A percentile compares a stretch with the other conserved stretches of the same genome.
Evolutionary conservation across 2,797 vertebrate species (phyloP).

Genomic region (Clarias pachynema): DNA sequence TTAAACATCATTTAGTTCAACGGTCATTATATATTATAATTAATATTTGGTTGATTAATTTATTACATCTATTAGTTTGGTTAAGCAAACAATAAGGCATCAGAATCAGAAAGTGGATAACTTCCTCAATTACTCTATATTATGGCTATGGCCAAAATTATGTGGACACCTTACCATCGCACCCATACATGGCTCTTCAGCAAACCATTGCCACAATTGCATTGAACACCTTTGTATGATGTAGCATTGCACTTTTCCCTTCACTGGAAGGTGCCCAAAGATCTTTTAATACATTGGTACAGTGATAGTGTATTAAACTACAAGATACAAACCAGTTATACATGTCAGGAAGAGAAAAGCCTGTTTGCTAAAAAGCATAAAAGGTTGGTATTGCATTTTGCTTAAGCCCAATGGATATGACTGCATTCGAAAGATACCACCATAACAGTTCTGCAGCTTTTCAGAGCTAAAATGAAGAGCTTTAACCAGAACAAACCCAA

Average conservation of each 20-base stretch:
- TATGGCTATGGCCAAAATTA: not conserved
- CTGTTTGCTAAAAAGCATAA: not conserved
- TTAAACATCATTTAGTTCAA: not conserved
- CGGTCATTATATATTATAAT: not conserved
- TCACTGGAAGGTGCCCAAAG: too few species aligned
- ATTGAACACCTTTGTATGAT: not conserved
- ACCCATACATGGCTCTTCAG: not conserved
- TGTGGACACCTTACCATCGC: not conserved
- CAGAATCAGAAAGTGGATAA: not conserved
- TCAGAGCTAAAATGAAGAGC: not conserved
- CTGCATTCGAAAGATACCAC: not conserved
- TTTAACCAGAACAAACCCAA: not conserved
- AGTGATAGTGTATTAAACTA: not conserved
- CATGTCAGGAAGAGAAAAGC: not conserved
- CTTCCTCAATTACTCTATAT: not conserved
- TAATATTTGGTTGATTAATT: not conserved
- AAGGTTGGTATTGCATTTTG: not conserved
- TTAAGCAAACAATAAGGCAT: not conserved
- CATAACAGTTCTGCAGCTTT: not conserved
- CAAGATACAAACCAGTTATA: not conserved
- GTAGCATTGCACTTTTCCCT: too few species aligned
- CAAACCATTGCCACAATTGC: not conserved
- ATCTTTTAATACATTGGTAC: not conserved
- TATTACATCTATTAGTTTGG: not conserved
- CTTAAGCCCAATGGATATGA: not conserved